Evolutionary conservation across 2,113 vertebrate genomes (phyloP).

Genomic region (Sylvia atricapilla): DNA sequence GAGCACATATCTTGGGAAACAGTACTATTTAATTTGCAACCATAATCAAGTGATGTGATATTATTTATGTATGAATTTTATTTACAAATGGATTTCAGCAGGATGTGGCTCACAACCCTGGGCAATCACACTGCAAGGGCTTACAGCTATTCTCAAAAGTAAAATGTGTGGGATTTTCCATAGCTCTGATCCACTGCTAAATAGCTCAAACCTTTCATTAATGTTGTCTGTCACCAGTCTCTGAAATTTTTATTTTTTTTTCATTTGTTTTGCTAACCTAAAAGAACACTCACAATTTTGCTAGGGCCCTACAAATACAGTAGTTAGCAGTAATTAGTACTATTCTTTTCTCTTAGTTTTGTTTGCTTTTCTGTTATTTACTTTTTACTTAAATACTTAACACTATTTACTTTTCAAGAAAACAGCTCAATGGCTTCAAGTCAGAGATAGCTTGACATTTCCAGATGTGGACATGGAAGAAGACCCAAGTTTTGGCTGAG

Average conservation of each 20-base stretch:
- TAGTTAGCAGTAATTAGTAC: background rate
- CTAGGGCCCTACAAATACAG: background rate
- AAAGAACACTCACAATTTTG: background rate
- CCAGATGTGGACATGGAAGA: background rate
- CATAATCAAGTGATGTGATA: background rate
- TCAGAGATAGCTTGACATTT: background rate
- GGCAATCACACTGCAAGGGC: background rate
- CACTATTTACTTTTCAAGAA: background rate
- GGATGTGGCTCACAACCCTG: background rate
- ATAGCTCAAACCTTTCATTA: background rate
- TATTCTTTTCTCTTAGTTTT: background rate
- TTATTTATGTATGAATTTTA: conserved; percentile 34
- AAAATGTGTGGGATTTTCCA: background rate
- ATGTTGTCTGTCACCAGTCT: background rate
- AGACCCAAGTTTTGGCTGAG: background rate
- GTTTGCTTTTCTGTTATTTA: background rate
- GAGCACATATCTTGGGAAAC: background rate
- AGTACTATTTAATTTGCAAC: conserved; percentile 19
- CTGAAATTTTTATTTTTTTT: background rate
- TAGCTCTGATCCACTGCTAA: background rate
- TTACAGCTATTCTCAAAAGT: background rate
- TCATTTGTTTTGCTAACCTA: background rate
- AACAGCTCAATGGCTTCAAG: background rate
- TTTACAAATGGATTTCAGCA: conserved; percentile 33
- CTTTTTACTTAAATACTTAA: too few relatives aligned